Evolutionary conservation across 2,113 vertebrate genomes (phyloP), one percentile per base, ranked within the genome.

Genomic region (Uropsilus gracilis): DNA sequence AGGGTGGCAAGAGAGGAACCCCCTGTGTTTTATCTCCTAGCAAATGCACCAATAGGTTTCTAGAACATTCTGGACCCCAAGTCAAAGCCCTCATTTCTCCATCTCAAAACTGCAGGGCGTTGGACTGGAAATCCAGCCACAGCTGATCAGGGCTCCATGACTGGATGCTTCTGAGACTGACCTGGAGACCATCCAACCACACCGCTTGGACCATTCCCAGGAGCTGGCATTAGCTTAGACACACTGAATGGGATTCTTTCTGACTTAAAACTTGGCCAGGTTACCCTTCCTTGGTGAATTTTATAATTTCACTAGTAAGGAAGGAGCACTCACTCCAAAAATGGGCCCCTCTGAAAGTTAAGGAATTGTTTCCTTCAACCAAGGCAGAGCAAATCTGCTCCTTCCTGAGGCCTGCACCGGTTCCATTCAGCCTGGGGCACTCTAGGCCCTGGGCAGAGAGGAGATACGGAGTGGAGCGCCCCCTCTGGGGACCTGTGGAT

Each of bases 11-110:
- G 9, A 44, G 22, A 32, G 42, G 32, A 48, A 30, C 11, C 8
- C 28, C 39, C 68, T 22, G 26, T 26, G n/a, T 86, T 53, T 57
- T 14, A 17, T 48, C 37, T 59, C 59, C 84, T 76, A 42, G 61
- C 34, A 72, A 87, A 68, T 30, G 18, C 46, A 42, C 10, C 2
- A n/a, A 63, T 26, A 76, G 64, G 57, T 20, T 71, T 57, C 68
- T 22, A 87, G 53, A 82, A 83, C 76, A 42, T 85, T 68, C 94
- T 71, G 90, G 91, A 81, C 24, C 37, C 30, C 34, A 87, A 87
- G 66, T 10, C 53, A 34, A 75, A 32, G 53, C 34, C 63, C 57
- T 89, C 22, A 6, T 81, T 81, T 96, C 72, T 92, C 71, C 26
- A 48, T 44, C 75, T 93, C 64, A 57, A 82, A 93, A 78, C 59